Conservation (phyloP, 1,140 invertebrate species). For the Charaxes varanes region DNA sequence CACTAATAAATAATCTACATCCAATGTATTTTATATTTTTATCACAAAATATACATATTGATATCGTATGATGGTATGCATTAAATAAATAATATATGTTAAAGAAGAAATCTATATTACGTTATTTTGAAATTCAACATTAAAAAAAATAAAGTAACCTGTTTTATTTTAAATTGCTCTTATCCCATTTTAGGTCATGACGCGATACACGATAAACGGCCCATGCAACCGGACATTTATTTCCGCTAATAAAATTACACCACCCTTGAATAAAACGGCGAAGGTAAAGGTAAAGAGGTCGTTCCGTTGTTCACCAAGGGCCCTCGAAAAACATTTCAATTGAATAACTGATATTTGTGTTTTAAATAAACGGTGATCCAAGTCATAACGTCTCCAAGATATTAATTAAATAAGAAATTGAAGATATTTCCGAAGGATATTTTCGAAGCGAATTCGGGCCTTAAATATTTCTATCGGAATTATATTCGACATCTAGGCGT, state of each 20-base stretch:
- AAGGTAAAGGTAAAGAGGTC: conserved; percentile 4
- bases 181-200: conserved; percentile 9
- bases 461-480: no score
- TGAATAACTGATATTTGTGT: conserved; percentile 3
- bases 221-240: conserved; percentile 52
- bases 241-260: conserved; percentile 8
- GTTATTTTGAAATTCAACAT: background rate
- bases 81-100: no score
- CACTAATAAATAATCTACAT: no score
- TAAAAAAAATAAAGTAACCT: background rate
- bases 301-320: conserved; percentile 5
- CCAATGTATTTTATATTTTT: no score
- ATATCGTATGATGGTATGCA: no score
- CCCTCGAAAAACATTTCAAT: conserved; percentile 9
- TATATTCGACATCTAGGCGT: no score
- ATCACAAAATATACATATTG: no score
- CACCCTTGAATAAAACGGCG: conserved; percentile 4
- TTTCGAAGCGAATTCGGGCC: no score
- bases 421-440: no score
- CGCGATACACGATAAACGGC: conserved; percentile 53
- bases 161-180: conserved; percentile 2
- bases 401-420: no score
- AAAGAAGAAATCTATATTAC: no score
- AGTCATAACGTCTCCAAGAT: no score
- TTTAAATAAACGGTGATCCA: conserved; percentile 7